Evolutionary conservation across 2,113 vertebrate genomes (phyloP).

Genomic region (Psammodynastes pulverulentus): DNA sequence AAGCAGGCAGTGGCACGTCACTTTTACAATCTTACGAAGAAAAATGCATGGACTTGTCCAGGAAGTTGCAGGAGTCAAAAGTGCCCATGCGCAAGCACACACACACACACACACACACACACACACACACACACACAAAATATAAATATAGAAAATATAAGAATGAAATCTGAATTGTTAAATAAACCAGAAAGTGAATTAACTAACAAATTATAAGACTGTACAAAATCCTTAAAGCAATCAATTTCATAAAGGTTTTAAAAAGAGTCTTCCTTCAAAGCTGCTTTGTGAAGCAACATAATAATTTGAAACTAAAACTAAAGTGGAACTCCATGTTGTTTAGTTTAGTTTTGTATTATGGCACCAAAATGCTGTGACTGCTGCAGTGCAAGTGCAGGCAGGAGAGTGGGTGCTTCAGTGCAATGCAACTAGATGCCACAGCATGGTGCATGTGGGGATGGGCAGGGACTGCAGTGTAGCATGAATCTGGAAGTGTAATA

Average conservation of each 20-base stretch:
- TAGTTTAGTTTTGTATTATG: neutral
- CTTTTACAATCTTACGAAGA: neutral
- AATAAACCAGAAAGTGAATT: neutral
- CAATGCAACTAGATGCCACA: neutral
- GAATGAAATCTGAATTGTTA: neutral
- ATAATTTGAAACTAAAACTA: neutral
- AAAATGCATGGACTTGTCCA: neutral
- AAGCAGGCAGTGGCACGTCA: neutral
- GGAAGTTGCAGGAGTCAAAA: neutral
- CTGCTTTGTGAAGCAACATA: neutral
- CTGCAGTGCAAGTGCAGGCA: neutral
- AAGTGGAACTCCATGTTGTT: neutral
- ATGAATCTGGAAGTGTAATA: neutral
- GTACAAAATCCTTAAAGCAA: neutral
- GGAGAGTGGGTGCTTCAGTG: neutral
- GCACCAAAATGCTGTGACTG: neutral
- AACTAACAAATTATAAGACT: neutral
- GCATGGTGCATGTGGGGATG: neutral
- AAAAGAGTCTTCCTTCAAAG: neutral
- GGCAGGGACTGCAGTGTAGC: neutral
- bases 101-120: no score
- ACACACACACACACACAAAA: neutral
- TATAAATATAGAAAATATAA: neutral
- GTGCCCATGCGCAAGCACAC: fast-evolving
- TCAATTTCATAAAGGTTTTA: neutral